phyloP scores from a whole-genome alignment of 37 sponge, comb jelly and placozoan species.

The Trichoplax adhaerens region DNA sequence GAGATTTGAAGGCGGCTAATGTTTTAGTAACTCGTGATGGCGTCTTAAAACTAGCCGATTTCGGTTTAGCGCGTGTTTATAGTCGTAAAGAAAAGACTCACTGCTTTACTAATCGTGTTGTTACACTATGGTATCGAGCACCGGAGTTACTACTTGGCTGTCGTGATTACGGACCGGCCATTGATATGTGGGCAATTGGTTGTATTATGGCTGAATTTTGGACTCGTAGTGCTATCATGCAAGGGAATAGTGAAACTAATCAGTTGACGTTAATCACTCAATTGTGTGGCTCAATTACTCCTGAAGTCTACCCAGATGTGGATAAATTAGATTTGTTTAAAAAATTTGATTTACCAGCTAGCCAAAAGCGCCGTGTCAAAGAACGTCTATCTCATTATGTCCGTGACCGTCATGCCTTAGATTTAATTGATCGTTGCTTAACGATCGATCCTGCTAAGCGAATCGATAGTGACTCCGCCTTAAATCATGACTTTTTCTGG shows the following conservation, averaged over 20 bases:
- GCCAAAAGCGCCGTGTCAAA: constrained; percentile 59
- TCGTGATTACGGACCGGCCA: constrained; percentile 78
- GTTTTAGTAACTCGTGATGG: constrained; percentile 78
- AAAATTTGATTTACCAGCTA: constrained; percentile 68
- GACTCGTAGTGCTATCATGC: constrained; percentile 87
- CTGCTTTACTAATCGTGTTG: constrained; percentile 87
- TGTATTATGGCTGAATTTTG: constrained; percentile 99
- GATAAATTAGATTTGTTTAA: constrained; percentile 58
- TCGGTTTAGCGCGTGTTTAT: constrained; percentile 78
- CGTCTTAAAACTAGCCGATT: constrained; percentile 76
- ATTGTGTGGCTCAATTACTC: constrained; percentile 84
- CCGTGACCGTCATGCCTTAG: constrained; percentile 60
- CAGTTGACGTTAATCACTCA: constrained; percentile 79
- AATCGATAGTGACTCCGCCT: constrained; percentile 63
- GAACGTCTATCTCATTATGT: constrained; percentile 76
- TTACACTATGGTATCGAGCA: constrained; percentile 97
- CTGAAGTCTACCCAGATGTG: constrained; percentile 81
- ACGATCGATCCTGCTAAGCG: constrained; percentile 75
- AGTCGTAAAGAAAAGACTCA: background rate
- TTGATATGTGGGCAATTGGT: constrained; percentile 98
- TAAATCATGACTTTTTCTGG: constrained; percentile 96
- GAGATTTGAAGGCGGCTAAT: constrained; percentile 98
- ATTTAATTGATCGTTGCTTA: constrained; percentile 77
- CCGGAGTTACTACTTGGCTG: constrained; percentile 91
- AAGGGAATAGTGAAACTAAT: constrained; percentile 79